Evolutionary conservation across 2,113 vertebrate species (phyloP).

Genomic region (Calidris pugnax): DNA sequence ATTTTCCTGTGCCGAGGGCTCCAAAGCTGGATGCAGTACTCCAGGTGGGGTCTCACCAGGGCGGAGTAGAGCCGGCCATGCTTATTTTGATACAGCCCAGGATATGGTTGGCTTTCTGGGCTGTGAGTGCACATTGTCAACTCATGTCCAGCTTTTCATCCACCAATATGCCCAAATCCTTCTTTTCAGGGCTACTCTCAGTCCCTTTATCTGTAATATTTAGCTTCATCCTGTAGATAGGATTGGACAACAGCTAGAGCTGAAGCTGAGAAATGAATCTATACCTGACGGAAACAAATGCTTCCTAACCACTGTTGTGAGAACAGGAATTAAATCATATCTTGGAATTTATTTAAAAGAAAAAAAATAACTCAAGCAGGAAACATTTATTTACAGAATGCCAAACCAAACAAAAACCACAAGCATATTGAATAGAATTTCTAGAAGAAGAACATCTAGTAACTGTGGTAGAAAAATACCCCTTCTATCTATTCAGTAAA

Average conservation of each 20-base stretch:
- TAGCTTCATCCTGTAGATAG: background rate
- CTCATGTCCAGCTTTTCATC: background rate
- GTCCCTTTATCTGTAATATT: background rate
- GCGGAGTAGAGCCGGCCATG: background rate
- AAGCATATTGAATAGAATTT: background rate
- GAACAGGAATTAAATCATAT: background rate
- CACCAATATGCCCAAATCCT: background rate
- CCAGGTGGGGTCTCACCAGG: background rate
- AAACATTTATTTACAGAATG: background rate
- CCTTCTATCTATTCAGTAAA: background rate
- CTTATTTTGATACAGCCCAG: background rate
- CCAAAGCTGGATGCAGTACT: background rate
- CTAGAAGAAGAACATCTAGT: background rate
- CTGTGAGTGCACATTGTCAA: background rate
- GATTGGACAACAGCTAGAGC: background rate
- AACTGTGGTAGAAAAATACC: background rate
- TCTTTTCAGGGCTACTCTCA: too few relatives aligned
- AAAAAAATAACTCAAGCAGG: background rate
- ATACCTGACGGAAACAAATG: background rate
- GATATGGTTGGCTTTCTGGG: background rate
- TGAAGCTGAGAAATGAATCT: background rate
- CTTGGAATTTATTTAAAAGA: background rate
- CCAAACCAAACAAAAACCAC: background rate
- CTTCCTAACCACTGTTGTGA: background rate
- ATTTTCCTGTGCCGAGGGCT: background rate